Conservation (phyloP, 2,888 invertebrate species). For the Acanthococcus lagerstroemiae region DNA sequence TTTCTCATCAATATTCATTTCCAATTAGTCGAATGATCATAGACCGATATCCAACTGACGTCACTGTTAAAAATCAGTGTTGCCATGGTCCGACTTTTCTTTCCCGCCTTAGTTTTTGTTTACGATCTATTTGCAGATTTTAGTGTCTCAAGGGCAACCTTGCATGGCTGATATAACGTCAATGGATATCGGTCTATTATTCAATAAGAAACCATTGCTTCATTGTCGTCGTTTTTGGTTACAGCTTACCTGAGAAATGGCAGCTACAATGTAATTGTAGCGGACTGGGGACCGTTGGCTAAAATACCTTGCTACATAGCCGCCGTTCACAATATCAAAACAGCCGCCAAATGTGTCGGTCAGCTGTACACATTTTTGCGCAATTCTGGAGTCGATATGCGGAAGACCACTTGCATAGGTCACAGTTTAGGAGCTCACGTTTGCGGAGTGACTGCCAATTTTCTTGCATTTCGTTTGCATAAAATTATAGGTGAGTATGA, state of each 20-base stretch:
- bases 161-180: no score
- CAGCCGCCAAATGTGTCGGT: slow-evolving; percentile 60
- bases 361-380: slow-evolving; percentile 53
- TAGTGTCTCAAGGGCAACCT: no score
- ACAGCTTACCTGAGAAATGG: slow-evolving; percentile 62
- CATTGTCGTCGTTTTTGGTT: no score
- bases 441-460: slow-evolving; percentile 64
- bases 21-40: no score
- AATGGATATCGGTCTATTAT: no score
- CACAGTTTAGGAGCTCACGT: slow-evolving; percentile 63
- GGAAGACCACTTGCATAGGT: slow-evolving; percentile 62
- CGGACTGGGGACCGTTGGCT: slow-evolving; percentile 68
- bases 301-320: slow-evolving; percentile 59
- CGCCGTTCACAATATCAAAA: slow-evolving; percentile 62
- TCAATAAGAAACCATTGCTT: no score
- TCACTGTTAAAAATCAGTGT: no score
- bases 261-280: slow-evolving; percentile 63
- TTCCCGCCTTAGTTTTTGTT: no score
- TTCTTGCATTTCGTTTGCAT: slow-evolving; percentile 59
- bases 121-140: no score
- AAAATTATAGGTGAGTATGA: slow-evolving; percentile 54
- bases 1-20: no score
- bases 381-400: slow-evolving; percentile 51
- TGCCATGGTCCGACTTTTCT: no score
- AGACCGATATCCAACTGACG: no score